Percentiles rank a stretch among this genome's conserved stretches.
These are phyloP conservation scores for Noctilio leporinus DNA, from an alignment of 2,113 vertebrate genomes.

Conservation along the genomic window DNA sequence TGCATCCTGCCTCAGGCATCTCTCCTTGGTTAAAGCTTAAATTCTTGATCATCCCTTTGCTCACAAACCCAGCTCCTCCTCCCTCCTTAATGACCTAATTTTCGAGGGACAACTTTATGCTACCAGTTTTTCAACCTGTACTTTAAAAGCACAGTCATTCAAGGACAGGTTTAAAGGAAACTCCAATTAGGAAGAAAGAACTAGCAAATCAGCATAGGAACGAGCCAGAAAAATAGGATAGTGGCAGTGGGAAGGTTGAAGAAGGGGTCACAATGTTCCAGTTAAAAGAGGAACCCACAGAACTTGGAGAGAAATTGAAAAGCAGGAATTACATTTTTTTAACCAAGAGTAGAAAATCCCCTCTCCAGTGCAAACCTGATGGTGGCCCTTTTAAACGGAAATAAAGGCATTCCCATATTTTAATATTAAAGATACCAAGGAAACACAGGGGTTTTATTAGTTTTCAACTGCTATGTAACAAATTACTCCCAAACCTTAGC, in stretches of 20 bases:
- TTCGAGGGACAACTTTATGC: neutral
- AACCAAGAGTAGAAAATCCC: neutral
- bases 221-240: neutral
- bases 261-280: neutral
- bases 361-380: neutral
- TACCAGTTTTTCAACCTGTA: neutral
- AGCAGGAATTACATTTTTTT: constrained; percentile 3
- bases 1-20: neutral
- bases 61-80: neutral
- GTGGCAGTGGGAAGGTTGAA: neutral
- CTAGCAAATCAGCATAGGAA: neutral
- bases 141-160: neutral
- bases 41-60: neutral
- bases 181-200: neutral
- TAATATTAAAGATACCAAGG: neutral
- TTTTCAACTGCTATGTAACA: neutral
- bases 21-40: neutral
- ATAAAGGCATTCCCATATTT: neutral
- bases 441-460: neutral
- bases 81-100: neutral
- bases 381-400: neutral
- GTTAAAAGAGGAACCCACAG: neutral
- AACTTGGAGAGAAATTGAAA: neutral
- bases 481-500: neutral
- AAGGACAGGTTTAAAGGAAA: constrained; percentile 4